Evolutionary conservation across 2,113 vertebrate genomes (phyloP).

Genomic region (Sylvia atricapilla): DNA sequence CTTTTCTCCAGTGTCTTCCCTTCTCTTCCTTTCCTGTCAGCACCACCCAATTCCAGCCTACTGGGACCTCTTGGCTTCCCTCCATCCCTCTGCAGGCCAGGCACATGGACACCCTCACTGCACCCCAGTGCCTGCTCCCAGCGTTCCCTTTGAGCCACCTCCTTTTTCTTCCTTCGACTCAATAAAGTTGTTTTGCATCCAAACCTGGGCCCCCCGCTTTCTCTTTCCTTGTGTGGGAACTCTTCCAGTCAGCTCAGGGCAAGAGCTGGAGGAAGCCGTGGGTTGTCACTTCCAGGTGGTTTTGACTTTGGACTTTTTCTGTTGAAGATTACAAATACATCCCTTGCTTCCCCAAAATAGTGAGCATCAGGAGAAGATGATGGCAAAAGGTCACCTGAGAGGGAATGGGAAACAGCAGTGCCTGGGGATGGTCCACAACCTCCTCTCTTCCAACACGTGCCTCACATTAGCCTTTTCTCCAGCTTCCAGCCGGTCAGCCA

Average conservation of each 20-base stretch:
- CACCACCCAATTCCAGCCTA: no score
- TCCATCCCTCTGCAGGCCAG: neutral
- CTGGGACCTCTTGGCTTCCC: neutral
- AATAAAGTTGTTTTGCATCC: neutral
- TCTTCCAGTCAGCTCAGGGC: no score
- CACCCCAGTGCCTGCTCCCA: neutral
- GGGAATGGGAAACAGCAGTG: no score
- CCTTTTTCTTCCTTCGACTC: neutral
- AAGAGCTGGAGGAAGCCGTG: neutral
- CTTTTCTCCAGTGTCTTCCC: no score
- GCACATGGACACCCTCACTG: neutral
- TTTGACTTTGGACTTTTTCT: neutral
- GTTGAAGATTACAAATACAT: neutral
- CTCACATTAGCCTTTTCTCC: no score
- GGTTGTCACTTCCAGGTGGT: neutral
- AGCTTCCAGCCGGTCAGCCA: no score
- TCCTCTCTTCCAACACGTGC: no score
- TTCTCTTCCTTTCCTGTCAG: neutral
- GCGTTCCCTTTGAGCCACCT: neutral
- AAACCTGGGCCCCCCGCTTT: no score
- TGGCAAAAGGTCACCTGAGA: no score
- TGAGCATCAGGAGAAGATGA: no score
- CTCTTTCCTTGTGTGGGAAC: neutral
- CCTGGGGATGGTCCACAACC: no score
- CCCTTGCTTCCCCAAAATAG: neutral